Percentiles rank a stretch among this genome's conserved stretches.
phyloP scores from a whole-genome alignment of 2,113 vertebrate genomes.

The Phylloscopus whistleri region DNA sequence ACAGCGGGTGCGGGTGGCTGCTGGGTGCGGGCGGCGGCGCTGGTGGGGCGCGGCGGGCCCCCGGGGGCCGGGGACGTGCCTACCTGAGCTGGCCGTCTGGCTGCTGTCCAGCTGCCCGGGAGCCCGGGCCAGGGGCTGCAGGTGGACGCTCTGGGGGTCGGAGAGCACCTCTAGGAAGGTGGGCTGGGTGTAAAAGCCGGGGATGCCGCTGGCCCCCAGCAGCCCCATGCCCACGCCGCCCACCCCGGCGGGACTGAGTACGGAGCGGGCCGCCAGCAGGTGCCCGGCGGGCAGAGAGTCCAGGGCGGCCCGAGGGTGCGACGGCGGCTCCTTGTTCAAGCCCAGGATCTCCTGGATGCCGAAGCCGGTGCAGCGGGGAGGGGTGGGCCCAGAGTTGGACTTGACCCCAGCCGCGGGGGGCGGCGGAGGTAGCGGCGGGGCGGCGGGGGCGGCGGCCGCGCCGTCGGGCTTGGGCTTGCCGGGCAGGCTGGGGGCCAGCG shows the following conservation, averaged over 20 bases:
- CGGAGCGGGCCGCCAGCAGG: conserved; percentile 87
- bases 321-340: conserved; percentile 91
- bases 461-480: conserved; percentile 78
- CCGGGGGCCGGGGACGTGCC: conserved; percentile 10
- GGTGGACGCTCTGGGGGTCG: conserved; percentile 86
- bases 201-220: conserved; percentile 87
- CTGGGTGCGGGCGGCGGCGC: neutral
- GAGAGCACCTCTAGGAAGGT: conserved; percentile 92
- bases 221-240: conserved; percentile 90
- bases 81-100: conserved; percentile 95
- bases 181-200: conserved; percentile 92
- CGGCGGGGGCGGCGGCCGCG: conserved; percentile 59
- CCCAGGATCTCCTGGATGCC: conserved; percentile 98
- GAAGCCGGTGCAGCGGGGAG: conserved; percentile 92
- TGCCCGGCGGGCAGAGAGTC: conserved; percentile 85
- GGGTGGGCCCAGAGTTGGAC: conserved; percentile 61
- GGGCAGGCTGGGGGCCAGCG: conserved; percentile 69
- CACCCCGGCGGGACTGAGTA: conserved; percentile 85
- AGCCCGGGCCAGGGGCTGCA: conserved; percentile 84
- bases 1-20: neutral
- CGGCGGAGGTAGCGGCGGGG: conserved; percentile 57
- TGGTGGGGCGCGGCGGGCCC: neutral
- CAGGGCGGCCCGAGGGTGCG: conserved; percentile 80
- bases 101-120: conserved; percentile 82
- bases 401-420: conserved; percentile 28